Conservation (phyloP, 2,113 vertebrate genomes). For the Cairina moschata region DNA sequence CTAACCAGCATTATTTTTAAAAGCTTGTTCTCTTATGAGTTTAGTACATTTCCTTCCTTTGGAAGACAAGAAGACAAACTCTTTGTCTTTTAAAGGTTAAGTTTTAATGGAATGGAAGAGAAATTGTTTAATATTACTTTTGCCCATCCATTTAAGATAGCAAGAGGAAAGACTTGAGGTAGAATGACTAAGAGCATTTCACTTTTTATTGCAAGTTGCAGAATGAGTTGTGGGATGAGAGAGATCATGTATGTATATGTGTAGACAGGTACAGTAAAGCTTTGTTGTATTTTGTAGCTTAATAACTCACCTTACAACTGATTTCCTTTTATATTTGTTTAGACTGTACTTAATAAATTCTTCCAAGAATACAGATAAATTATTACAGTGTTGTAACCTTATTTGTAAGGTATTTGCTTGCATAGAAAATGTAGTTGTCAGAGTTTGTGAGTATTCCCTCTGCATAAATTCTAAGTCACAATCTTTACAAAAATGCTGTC, state of each 20-base stretch:
- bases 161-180: background rate
- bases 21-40: background rate
- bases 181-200: background rate
- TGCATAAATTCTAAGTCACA: background rate
- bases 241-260: background rate
- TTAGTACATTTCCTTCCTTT: background rate
- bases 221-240: background rate
- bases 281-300: background rate
- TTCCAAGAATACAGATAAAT: background rate
- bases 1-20: background rate
- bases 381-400: background rate
- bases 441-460: background rate
- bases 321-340: background rate
- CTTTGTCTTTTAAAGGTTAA: background rate
- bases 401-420: background rate
- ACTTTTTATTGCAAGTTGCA: background rate
- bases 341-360: background rate
- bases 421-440: background rate
- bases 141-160: background rate
- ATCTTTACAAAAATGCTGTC: background rate
- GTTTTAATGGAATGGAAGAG: background rate
- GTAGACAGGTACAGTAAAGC: background rate
- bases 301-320: background rate
- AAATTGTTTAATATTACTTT: background rate
- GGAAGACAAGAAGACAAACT: background rate